Conservation (phyloP, 2,113 vertebrate species). For the Notarius quadriscutis region DNA sequence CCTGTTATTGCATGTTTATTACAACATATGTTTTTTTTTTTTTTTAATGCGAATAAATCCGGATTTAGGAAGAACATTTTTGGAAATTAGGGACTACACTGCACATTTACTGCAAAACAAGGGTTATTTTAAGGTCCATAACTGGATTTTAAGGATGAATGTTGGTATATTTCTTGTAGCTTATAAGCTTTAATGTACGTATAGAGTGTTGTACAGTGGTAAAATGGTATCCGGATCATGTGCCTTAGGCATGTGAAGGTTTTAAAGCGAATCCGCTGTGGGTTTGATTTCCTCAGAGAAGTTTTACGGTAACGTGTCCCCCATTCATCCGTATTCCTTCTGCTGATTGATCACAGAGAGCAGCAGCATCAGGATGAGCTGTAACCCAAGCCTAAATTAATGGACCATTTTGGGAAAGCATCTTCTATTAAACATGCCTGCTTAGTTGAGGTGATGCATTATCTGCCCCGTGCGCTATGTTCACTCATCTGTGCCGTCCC, state of each 20-base stretch:
- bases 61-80: too few species aligned
- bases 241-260: background rate
- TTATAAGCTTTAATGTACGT: background rate
- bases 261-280: background rate
- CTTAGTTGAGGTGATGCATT: constrained; percentile 47
- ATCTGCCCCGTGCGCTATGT: background rate
- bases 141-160: background rate
- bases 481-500: background rate
- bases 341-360: constrained; percentile 50
- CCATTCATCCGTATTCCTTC: constrained; percentile 29
- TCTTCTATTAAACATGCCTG: constrained; percentile 51
- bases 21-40: background rate
- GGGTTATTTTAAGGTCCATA: background rate
- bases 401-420: constrained; percentile 43
- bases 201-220: background rate
- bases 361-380: constrained; percentile 31
- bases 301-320: constrained; percentile 43
- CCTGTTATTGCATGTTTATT: background rate
- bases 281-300: constrained; percentile 40
- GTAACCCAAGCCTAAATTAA: constrained; percentile 55
- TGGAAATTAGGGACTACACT: background rate
- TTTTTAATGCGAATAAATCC: too few species aligned
- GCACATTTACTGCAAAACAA: too few species aligned
- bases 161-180: background rate
- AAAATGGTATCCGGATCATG: background rate